phyloP scores from a whole-genome alignment of 2,888 invertebrate species.

The Yponomeuta plumbellus region DNA sequence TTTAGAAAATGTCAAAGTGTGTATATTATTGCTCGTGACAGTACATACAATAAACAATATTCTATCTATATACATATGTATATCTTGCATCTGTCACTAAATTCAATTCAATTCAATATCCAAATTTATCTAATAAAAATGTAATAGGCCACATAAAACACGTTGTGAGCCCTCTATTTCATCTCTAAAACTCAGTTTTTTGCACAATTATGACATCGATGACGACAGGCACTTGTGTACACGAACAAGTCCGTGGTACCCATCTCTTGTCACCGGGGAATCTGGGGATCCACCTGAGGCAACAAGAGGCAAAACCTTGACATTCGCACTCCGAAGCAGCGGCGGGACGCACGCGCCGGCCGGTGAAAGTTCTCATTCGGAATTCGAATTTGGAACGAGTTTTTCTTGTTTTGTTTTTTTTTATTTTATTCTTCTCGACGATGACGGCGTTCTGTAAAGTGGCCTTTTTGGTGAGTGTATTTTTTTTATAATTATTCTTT shows the following conservation, averaged over 20 bases:
- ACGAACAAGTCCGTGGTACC: neutral
- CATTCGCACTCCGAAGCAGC: conserved; percentile 10
- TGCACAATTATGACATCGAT: neutral
- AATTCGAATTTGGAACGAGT: conserved; percentile 3
- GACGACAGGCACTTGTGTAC: neutral
- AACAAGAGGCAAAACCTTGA: conserved; percentile 7
- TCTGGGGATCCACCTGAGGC: neutral
- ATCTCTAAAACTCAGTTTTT: too few relatives aligned
- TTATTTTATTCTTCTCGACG: neutral
- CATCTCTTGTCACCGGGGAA: neutral
- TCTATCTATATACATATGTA: too few relatives aligned
- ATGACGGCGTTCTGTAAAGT: neutral
- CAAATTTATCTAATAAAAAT: too few relatives aligned
- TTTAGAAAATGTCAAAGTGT: too few relatives aligned
- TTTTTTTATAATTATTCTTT: neutral
- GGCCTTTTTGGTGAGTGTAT: conserved; percentile 8
- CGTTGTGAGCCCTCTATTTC: too few relatives aligned
- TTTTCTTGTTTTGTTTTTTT: neutral
- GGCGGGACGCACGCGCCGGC: conserved; percentile 2
- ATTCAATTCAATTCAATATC: too few relatives aligned
- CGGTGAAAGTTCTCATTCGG: conserved; percentile 1
- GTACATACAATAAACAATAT: too few relatives aligned
- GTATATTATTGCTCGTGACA: too few relatives aligned
- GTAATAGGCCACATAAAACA: too few relatives aligned
- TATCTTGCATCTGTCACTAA: too few relatives aligned